Conservation (phyloP, 2,888 invertebrate species). For the Liopterus haemorrhoidalis region DNA sequence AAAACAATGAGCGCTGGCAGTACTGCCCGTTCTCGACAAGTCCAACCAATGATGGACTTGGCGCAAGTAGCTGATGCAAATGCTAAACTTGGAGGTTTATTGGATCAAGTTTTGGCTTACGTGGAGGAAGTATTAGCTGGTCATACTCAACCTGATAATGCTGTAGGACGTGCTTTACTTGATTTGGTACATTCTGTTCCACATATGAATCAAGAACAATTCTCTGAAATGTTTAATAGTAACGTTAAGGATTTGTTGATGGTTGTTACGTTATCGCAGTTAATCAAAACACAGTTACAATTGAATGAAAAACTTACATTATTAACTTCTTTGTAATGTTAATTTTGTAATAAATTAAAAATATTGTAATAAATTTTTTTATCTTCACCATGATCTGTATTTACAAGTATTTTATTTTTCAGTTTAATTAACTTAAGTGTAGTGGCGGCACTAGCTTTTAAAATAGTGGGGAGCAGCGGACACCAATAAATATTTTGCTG, state of each 20-base stretch:
- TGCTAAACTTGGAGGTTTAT: constrained; percentile 64
- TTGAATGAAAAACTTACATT: constrained; percentile 93
- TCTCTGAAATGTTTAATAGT: constrained; percentile 91
- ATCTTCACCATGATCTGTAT: constrained; percentile 15
- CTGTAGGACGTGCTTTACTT: constrained; percentile 83
- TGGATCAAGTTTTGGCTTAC: constrained; percentile 75
- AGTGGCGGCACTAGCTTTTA: not conserved
- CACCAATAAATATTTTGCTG: too few species aligned
- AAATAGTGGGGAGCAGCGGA: not conserved
- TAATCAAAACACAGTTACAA: constrained; percentile 93
- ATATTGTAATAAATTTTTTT: not conserved
- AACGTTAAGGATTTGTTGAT: constrained; percentile 96
- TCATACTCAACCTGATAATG: constrained; percentile 71
- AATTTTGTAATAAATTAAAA: constrained; percentile 5
- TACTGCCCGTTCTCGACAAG: constrained; percentile 37
- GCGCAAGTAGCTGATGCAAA: constrained; percentile 85
- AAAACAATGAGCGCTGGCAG: constrained; percentile 63
- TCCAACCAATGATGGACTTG: constrained; percentile 65
- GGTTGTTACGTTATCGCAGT: constrained; percentile 92
- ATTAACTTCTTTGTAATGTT: constrained; percentile 61
- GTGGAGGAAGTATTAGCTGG: constrained; percentile 89
- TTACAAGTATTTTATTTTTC: constrained; percentile 7
- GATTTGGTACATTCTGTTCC: constrained; percentile 89
- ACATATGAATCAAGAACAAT: constrained; percentile 82
- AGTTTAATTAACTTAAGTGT: not conserved